Evolutionary conservation across 2,113 vertebrate genomes (phyloP).

Genomic region (Rostratula benghalensis): DNA sequence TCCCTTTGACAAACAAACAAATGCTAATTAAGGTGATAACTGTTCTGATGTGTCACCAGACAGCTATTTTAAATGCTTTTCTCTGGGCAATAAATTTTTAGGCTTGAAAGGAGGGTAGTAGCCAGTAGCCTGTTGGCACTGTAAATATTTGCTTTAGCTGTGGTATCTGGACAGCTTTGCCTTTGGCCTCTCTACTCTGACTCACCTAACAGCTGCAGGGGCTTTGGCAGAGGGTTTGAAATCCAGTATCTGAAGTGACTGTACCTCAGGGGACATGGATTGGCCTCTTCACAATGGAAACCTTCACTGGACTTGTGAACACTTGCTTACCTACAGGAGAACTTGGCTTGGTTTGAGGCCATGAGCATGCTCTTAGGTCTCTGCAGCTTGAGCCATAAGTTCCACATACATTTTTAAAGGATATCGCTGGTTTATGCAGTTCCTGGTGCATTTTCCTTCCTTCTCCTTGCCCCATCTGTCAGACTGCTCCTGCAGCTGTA

Average conservation of each 20-base stretch:
- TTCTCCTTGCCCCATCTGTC: not conserved
- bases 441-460: not conserved
- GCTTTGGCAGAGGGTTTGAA: not conserved
- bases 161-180: not conserved
- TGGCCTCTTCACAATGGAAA: not conserved
- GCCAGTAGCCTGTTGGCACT: not conserved
- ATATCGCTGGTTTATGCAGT: not conserved
- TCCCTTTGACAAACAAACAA: not conserved
- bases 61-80: not conserved
- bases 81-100: not conserved
- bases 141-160: slow-evolving; percentile 9
- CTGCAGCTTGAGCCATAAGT: not conserved
- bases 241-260: fast-evolving
- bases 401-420: not conserved
- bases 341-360: not conserved
- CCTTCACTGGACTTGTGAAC: not conserved
- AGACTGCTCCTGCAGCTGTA: not conserved
- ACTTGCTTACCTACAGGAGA: not conserved
- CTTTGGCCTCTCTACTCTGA: not conserved
- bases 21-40: not conserved
- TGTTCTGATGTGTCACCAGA: not conserved
- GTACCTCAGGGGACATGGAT: fast-evolving
- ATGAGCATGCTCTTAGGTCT: not conserved
- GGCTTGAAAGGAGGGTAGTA: not conserved
- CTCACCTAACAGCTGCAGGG: not conserved